Conservation (phyloP, 2,113 vertebrate genomes). For the Pardalotus punctatus region DNA sequence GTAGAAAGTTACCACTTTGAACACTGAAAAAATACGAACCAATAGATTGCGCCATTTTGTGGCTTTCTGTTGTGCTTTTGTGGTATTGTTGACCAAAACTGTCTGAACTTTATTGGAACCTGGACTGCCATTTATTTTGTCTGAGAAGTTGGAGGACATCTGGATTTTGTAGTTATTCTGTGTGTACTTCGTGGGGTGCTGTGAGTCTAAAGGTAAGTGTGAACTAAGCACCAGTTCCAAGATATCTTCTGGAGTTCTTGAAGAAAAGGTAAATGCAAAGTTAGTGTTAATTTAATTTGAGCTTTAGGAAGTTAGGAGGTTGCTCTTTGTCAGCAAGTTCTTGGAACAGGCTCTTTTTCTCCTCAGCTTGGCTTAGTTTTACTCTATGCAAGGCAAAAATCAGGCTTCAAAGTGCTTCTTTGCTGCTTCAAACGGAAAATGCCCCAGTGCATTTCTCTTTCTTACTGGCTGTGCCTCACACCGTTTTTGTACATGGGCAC, state of each 20-base stretch:
- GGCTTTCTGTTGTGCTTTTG: not conserved
- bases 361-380: not conserved
- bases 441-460: not conserved
- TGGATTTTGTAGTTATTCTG: not conserved
- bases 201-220: not conserved
- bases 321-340: not conserved
- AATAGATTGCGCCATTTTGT: not conserved
- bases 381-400: not conserved
- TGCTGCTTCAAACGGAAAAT: not conserved
- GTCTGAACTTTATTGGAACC: not conserved
- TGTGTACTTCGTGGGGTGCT: not conserved
- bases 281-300: not conserved
- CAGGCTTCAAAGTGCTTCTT: not conserved
- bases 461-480: not conserved
- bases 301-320: not conserved
- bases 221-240: not conserved
- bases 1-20: not conserved
- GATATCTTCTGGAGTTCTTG: not conserved
- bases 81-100: not conserved
- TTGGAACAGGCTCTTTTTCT: not conserved
- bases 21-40: not conserved
- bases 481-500: rapidly evolving
- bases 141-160: not conserved
- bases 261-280: not conserved
- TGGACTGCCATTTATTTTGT: not conserved